Conservation (phyloP, 35 echinoderm and acorn worm species). For the Chiridota heheva region DNA sequence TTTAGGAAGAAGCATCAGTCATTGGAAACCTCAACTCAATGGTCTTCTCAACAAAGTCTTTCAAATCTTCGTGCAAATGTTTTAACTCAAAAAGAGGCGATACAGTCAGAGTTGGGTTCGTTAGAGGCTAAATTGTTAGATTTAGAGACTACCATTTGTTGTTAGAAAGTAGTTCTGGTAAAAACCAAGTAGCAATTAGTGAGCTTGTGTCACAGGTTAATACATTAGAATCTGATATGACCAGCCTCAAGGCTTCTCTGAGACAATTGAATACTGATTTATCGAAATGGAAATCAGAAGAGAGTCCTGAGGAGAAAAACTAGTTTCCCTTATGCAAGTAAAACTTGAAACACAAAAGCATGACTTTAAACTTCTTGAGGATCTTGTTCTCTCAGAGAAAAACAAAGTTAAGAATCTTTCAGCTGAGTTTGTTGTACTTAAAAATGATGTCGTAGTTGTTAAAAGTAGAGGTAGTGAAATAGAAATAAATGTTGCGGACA, state of each 20-base stretch:
- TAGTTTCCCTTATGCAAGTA: background rate
- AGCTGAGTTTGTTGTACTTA: background rate
- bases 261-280: background rate
- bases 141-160: too few species aligned
- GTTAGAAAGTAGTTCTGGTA: slow-evolving; percentile 13
- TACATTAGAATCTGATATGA: slow-evolving; percentile 1
- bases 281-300: background rate
- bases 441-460: background rate
- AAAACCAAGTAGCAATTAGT: slow-evolving; percentile 13
- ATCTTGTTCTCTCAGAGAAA: background rate
- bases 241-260: background rate
- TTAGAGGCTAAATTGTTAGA: too few species aligned
- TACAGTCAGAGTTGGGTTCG: too few species aligned
- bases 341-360: slow-evolving; percentile 5
- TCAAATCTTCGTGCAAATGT: too few species aligned
- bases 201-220: slow-evolving; percentile 18
- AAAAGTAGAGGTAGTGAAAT: background rate
- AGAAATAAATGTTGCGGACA: too few species aligned
- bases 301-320: background rate
- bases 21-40: too few species aligned
- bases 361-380: background rate
- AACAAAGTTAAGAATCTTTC: background rate
- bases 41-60: too few species aligned
- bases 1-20: too few species aligned
- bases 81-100: too few species aligned